A percentile compares a stretch with the other conserved stretches of the same genome.
phyloP scores from a whole-genome alignment of 2,888 invertebrate species.

The Tetragonula carbonaria region DNA sequence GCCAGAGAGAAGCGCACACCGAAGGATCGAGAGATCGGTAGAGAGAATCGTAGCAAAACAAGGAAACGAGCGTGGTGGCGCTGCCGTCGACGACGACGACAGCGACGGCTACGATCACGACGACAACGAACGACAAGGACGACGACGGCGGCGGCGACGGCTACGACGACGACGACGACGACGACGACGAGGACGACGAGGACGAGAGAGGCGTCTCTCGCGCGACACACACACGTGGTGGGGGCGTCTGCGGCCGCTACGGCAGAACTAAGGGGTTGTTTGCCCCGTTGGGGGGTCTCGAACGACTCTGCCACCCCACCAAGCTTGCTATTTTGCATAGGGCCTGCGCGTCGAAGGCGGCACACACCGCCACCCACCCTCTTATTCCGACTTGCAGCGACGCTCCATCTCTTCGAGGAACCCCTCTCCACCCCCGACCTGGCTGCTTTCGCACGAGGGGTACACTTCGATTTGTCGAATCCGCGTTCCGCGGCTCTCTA shows the following conservation, averaged over 20 bases:
- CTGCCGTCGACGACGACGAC: conserved; percentile 70
- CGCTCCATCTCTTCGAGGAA: conserved; percentile 60
- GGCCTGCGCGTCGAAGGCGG: conserved; percentile 80
- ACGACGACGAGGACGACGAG: conserved; percentile 73
- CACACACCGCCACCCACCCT: conserved; percentile 68
- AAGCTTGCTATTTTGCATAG: conserved; percentile 81
- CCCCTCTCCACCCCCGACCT: conserved; percentile 19
- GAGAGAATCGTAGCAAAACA: conserved; percentile 33
- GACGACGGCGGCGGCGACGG: conserved; percentile 63
- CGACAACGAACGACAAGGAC: conserved; percentile 58
- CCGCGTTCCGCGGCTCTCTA: conserved; percentile 76
- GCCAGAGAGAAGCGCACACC: conserved; percentile 10
- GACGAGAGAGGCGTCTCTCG: conserved; percentile 71
- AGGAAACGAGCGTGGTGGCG: conserved; percentile 64
- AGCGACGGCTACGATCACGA: conserved; percentile 50
- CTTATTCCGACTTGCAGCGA: conserved; percentile 65
- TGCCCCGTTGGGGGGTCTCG: conserved; percentile 81
- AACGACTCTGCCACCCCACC: conserved; percentile 72
- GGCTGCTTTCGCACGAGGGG: conserved; percentile 56
- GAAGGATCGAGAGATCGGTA: conserved; percentile 43
- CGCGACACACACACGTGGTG: conserved; percentile 79
- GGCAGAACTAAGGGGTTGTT: conserved; percentile 83
- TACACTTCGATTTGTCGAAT: conserved; percentile 81
- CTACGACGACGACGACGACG: conserved; percentile 55
- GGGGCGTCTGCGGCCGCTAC: conserved; percentile 83